A percentile compares a stretch with the other conserved stretches of the same genome.
phyloP scores from a whole-genome alignment of 2,888 invertebrate species.

The Polietes domitor region DNA sequence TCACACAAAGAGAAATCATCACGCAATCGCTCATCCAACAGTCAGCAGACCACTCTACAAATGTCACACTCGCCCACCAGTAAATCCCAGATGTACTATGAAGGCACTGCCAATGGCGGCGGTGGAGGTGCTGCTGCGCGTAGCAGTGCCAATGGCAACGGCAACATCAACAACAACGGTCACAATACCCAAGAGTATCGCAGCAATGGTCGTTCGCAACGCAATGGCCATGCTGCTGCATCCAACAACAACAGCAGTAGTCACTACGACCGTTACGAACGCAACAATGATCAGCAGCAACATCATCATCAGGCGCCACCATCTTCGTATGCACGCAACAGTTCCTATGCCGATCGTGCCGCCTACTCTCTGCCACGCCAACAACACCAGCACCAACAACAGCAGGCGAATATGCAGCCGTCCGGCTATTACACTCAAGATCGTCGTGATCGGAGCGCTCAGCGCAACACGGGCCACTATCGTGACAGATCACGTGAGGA shows the following conservation, averaged over 20 bases:
- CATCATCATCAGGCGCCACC: conserved; percentile 78
- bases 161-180: conserved; percentile 56
- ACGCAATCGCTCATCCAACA: conserved; percentile 70
- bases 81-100: conserved; percentile 79
- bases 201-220: conserved; percentile 69
- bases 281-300: conserved; percentile 82
- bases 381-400: conserved; percentile 79
- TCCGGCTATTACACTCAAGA: conserved; percentile 83
- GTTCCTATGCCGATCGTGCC: conserved; percentile 83
- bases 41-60: conserved; percentile 79
- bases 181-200: conserved; percentile 70
- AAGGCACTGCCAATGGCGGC: conserved; percentile 69
- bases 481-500: conserved; percentile 77
- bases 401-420: conserved; percentile 76
- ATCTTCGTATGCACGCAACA: conserved; percentile 68
- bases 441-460: conserved; percentile 82
- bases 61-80: conserved; percentile 81
- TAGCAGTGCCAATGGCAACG: conserved; percentile 59
- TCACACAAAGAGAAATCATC: conserved; percentile 75
- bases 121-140: conserved; percentile 59
- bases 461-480: conserved; percentile 72
- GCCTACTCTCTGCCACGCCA: conserved; percentile 89
- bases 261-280: conserved; percentile 68
- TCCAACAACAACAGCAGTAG: conserved; percentile 45
- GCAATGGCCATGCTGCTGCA: conserved; percentile 34